Evolutionary conservation across 2,888 invertebrate species (phyloP).

Genomic region (Palloptera scutellata): DNA sequence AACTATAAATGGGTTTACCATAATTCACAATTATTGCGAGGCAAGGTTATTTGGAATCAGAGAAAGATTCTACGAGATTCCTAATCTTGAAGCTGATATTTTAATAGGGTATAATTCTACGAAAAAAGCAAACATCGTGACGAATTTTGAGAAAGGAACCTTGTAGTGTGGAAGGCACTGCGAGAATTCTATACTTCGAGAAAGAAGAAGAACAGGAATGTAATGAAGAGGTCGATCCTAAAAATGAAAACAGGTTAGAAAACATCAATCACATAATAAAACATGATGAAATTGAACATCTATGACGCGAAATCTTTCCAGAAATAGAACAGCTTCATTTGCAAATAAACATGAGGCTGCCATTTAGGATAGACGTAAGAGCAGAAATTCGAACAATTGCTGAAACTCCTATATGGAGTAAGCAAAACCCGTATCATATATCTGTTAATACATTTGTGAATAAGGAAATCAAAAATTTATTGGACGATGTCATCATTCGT

Average conservation of each 20-base stretch:
- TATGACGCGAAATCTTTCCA: conserved; percentile 15
- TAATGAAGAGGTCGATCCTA: neutral
- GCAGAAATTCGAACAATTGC: no score
- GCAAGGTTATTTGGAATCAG: conserved; percentile 7
- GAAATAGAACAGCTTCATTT: conserved; percentile 15
- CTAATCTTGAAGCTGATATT: neutral
- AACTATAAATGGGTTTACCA: conserved; percentile 23
- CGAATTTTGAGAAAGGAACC: conserved; percentile 18
- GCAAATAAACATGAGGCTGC: conserved; percentile 27
- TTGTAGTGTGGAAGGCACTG: conserved; percentile 10
- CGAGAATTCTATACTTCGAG: neutral
- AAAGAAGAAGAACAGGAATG: conserved; percentile 5
- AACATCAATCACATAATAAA: conserved; percentile 2
- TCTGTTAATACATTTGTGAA: conserved; percentile 26
- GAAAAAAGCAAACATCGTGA: neutral
- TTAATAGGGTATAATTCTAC: neutral
- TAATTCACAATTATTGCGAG: conserved; percentile 18
- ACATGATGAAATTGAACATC: conserved; percentile 3
- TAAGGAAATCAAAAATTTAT: conserved; percentile 24
- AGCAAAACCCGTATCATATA: conserved; percentile 32
- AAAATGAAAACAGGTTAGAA: conserved; percentile 1
- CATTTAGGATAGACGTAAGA: conserved; percentile 33
- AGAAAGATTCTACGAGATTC: neutral
- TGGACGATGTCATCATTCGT: conserved; percentile 23
- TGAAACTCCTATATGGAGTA: no score